Evolutionary conservation across 2,797 vertebrate species (phyloP).

Genomic region (Sebastes matsubarae): DNA sequence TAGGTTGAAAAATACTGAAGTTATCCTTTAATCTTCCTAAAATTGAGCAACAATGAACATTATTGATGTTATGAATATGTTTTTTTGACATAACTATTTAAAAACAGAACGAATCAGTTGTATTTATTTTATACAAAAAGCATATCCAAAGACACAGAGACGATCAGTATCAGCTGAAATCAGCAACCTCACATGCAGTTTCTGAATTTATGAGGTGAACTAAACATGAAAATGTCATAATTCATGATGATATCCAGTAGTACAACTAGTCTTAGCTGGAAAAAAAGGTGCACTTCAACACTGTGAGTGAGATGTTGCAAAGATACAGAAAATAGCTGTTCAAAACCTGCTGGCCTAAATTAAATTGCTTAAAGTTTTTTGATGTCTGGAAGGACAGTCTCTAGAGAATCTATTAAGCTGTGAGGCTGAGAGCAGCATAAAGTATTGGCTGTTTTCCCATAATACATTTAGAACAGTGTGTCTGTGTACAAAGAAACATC

Average conservation of each 20-base stretch:
- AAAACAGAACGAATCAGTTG: neutral
- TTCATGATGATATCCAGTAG: neutral
- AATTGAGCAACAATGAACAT: neutral
- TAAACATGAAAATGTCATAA: neutral
- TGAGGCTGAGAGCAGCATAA: constrained; percentile 37
- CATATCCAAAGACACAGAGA: neutral
- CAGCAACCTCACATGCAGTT: neutral
- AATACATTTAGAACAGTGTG: constrained; percentile 1
- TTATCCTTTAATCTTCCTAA: neutral
- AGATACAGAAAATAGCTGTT: constrained; percentile 34
- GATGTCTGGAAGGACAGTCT: constrained; percentile 57
- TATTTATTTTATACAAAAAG: neutral
- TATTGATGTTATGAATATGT: neutral
- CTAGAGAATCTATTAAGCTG: constrained; percentile 56
- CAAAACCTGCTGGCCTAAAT: constrained; percentile 54
- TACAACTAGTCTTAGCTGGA: neutral
- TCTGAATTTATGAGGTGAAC: neutral
- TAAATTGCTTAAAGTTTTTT: constrained; percentile 46
- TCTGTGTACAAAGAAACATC: constrained; percentile 8
- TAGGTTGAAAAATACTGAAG: too few relatives aligned
- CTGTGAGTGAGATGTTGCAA: neutral
- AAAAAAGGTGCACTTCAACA: neutral
- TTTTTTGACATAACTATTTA: neutral
- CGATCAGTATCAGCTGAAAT: neutral
- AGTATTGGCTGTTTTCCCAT: constrained; percentile 3